Evolutionary conservation across 2,797 vertebrate genomes (phyloP).

Genomic region (Tauraco hartlaubi): DNA sequence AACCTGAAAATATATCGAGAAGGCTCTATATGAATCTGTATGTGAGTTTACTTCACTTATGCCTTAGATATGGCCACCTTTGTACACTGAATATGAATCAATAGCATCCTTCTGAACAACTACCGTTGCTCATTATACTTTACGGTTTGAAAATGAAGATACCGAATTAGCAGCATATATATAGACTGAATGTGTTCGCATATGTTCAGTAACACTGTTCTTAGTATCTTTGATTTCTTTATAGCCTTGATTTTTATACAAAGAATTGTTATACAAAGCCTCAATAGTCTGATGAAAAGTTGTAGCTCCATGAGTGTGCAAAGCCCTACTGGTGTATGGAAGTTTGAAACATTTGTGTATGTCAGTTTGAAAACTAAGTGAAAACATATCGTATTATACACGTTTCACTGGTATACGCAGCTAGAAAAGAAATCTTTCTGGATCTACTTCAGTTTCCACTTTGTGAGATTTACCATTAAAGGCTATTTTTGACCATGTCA

Average conservation of each 20-base stretch:
- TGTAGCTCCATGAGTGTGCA: not conserved
- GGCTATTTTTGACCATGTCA: not conserved
- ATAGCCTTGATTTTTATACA: not conserved
- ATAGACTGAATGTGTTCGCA: not conserved
- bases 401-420: not conserved
- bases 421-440: not conserved
- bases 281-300: not conserved
- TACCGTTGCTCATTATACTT: not conserved
- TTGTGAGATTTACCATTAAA: not conserved
- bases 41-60: not conserved
- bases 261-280: not conserved
- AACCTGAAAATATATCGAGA: not conserved
- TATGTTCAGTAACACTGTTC: not conserved
- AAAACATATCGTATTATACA: not conserved
- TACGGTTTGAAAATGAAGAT: not conserved
- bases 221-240: not conserved
- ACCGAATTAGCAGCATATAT: not conserved
- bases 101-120: not conserved
- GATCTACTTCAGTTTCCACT: not conserved
- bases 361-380: not conserved
- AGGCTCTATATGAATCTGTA: not conserved
- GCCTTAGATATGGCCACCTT: not conserved
- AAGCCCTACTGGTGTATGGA: accelerated
- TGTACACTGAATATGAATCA: not conserved
- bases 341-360: not conserved